phyloP scores from a whole-genome alignment of 1,140 invertebrate genomes.

The Drosophila simulans region DNA sequence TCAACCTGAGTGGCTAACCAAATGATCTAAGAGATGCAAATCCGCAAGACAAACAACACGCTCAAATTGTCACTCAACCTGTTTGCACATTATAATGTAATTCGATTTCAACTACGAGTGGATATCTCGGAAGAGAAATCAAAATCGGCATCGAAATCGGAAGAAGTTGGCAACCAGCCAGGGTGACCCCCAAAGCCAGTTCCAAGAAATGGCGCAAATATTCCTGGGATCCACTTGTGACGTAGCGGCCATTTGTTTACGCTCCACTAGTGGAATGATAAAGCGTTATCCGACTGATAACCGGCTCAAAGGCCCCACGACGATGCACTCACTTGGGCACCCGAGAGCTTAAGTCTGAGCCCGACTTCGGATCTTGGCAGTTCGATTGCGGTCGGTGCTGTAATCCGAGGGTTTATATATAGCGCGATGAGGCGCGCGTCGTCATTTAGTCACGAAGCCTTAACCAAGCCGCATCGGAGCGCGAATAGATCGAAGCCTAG shows the following conservation, averaged over 20 bases:
- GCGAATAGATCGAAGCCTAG: constrained; percentile 1
- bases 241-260: constrained; percentile 58
- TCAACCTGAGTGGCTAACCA: constrained; percentile 23
- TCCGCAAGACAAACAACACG: constrained; percentile 36
- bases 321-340: constrained; percentile 5
- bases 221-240: constrained; percentile 57
- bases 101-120: background rate
- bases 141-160: background rate
- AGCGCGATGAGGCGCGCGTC: constrained; percentile 48
- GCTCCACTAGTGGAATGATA: constrained; percentile 21
- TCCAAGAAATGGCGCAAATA: constrained; percentile 63
- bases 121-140: background rate
- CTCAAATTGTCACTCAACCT: constrained; percentile 72
- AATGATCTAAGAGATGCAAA: constrained; percentile 71
- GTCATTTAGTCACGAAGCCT: constrained; percentile 72
- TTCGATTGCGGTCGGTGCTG: constrained; percentile 41
- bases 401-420: constrained; percentile 56
- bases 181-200: constrained; percentile 58
- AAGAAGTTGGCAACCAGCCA: constrained; percentile 10
- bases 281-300: constrained; percentile 44
- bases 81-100: constrained; percentile 42
- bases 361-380: constrained; percentile 33
- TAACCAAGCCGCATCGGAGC: constrained; percentile 50
- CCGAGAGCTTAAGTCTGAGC: constrained; percentile 11
- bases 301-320: constrained; percentile 6